A percentile compares a stretch with the other conserved stretches of the same genome.
phyloP scores from a whole-genome alignment of 2,888 invertebrate genomes.

The Rotaria magnacalcarata region DNA sequence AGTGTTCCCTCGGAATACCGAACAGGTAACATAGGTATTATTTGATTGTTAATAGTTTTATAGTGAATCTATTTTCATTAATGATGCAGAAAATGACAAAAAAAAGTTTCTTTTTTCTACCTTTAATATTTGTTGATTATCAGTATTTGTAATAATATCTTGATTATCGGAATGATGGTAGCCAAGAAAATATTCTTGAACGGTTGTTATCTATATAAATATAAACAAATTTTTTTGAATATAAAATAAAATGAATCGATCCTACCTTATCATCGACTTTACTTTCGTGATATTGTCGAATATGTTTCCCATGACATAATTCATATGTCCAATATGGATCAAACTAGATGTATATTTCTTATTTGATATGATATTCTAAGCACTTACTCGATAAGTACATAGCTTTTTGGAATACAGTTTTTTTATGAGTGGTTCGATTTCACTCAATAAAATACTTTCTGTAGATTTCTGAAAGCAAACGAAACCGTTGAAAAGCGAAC shows the following conservation, averaged over 20 bases:
- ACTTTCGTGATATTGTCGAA: slow-evolving; percentile 46
- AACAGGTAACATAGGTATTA: slow-evolving; percentile 39
- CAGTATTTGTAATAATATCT: slow-evolving; percentile 34
- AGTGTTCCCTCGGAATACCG: slow-evolving; percentile 42
- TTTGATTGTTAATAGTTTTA: slow-evolving; percentile 36
- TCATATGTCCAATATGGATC: slow-evolving; percentile 47
- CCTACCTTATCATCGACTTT: slow-evolving; percentile 41
- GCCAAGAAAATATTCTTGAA: slow-evolving; percentile 44
- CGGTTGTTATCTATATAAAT: neutral
- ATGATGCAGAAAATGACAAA: neutral
- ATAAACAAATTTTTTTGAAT: neutral
- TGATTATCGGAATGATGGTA: slow-evolving; percentile 37
- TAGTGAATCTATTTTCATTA: slow-evolving; percentile 33
- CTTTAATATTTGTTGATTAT: neutral
- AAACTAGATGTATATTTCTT: neutral
- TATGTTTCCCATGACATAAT: slow-evolving; percentile 43
- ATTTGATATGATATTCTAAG: no score
- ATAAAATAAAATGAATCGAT: neutral
- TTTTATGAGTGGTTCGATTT: neutral
- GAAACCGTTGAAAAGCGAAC: no score
- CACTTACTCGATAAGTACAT: slow-evolving; percentile 4
- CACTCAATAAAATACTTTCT: neutral
- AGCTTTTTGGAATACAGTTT: neutral
- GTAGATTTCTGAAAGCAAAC: neutral
- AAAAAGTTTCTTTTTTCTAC: neutral